Percentiles rank a stretch among this genome's conserved stretches.
These are phyloP conservation scores for Thryonomys swinderianus DNA, from an alignment of 2,113 vertebrate species.

Conservation along the genomic window DNA sequence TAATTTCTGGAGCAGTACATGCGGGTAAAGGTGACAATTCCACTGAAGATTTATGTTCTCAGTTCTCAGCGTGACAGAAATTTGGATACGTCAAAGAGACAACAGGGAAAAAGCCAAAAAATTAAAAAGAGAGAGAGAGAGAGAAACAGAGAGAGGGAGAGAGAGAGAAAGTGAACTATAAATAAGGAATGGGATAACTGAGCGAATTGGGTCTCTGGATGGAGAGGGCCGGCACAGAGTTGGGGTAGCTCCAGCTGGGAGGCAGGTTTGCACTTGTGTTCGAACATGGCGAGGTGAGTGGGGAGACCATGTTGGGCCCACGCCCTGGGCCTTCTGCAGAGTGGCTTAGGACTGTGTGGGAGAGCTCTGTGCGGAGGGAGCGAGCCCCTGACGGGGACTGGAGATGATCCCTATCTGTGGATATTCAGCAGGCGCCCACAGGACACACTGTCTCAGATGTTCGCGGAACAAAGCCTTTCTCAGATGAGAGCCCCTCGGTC, in stretches of 20 bases:
- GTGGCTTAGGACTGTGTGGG: neutral
- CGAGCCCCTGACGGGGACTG: neutral
- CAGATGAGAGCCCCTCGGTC: neutral
- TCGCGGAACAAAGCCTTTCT: neutral
- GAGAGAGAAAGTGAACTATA: neutral
- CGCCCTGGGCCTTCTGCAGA: neutral
- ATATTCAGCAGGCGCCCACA: neutral
- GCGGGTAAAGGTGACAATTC: neutral
- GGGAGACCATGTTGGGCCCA: accelerated
- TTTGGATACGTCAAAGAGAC: neutral
- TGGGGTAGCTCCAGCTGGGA: neutral
- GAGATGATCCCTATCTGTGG: neutral
- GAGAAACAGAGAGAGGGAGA: neutral
- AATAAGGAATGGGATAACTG: neutral
- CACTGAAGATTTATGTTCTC: neutral
- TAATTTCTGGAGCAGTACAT: neutral
- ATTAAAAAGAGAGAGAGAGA: neutral
- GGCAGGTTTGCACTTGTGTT: neutral
- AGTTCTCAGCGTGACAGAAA: constrained; percentile 23
- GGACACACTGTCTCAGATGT: neutral
- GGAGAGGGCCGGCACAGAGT: neutral
- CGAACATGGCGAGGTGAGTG: neutral
- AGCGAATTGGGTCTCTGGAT: neutral
- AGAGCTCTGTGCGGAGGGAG: neutral
- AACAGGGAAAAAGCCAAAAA: no score